Base-by-base conservation (phyloP, 2,797 vertebrate species). In the Acrocephalus scirpaceus region DNA sequence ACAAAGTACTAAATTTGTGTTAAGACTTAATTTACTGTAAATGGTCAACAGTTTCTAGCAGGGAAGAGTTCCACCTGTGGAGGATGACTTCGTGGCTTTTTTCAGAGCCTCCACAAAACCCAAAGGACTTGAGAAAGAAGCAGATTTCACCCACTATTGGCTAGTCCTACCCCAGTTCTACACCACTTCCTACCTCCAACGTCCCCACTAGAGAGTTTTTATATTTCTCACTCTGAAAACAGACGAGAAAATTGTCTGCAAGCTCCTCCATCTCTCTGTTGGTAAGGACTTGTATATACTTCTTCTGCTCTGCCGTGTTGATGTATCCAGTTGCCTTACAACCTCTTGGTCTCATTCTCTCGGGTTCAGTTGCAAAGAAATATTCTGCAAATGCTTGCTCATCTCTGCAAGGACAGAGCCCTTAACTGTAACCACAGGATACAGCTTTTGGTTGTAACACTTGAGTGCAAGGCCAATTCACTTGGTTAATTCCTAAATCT, bases 391-490 rank as follows among this genome's bases (percentile, higher is more conserved):
- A 27, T 3, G 1, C 30, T 16, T 82, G 30, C 18, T 88, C 56
- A 48, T 36, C 36, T 73, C 45, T 65, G 58, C 58, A 69, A 50
- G 50, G 54, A 65, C 62, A 77, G 53, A 83, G 48, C 20, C 30
- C 48, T 82, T 45, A 26, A 17, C 23, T 38, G 57, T 20, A 58
- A 56, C 27, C 20, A 80, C 19, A 56, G 50, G 26, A 26, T 15
- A 69, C 5, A 74, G 62, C 50, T 89, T 85, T 77, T 30, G 21
- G 61, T 40, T 42, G 54, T 62, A 72, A 86, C 23, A 4, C 22
- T 45, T 51, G 21, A 76, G 8, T 25, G 26, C 56, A 80, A 75
- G 47, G 45, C 16, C 5, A 65, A 1, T 45, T 84, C 0, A 0
- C 64, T 38, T 71, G 40, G 48, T 86, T 91, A 90, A 64, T 67